Evolutionary conservation across 2,113 vertebrate genomes (phyloP).

Genomic region (Varanus komodoensis): DNA sequence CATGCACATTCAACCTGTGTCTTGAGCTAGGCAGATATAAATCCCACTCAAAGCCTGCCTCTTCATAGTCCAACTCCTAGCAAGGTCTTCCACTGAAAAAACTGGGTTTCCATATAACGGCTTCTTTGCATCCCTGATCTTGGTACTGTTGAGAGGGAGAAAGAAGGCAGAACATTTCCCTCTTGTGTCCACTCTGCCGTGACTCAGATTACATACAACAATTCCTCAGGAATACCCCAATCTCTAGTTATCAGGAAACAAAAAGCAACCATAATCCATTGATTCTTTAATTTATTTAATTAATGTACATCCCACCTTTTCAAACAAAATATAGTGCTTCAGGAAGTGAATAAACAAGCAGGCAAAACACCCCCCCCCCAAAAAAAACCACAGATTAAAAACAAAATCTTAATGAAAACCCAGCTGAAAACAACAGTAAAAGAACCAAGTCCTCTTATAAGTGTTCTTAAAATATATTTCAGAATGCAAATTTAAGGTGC

Average conservation of each 20-base stretch:
- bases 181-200: no score
- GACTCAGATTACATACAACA: neutral
- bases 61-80: neutral
- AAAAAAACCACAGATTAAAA: no score
- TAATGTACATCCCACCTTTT: no score
- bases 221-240: neutral
- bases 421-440: no score
- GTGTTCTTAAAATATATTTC: neutral
- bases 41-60: neutral
- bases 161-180: neutral
- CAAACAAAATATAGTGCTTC: no score
- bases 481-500: neutral
- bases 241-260: neutral
- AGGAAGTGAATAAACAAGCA: no score
- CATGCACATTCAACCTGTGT: rapidly evolving
- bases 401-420: no score
- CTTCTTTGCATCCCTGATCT: neutral
- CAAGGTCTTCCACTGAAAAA: neutral
- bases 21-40: neutral
- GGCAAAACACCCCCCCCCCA: no score
- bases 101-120: no score
- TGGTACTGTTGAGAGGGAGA: neutral
- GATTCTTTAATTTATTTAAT: no score
- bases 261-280: neutral
- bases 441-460: neutral